phyloP scores from a whole-genome alignment of 2,888 invertebrate genomes.

The Empis livida region DNA sequence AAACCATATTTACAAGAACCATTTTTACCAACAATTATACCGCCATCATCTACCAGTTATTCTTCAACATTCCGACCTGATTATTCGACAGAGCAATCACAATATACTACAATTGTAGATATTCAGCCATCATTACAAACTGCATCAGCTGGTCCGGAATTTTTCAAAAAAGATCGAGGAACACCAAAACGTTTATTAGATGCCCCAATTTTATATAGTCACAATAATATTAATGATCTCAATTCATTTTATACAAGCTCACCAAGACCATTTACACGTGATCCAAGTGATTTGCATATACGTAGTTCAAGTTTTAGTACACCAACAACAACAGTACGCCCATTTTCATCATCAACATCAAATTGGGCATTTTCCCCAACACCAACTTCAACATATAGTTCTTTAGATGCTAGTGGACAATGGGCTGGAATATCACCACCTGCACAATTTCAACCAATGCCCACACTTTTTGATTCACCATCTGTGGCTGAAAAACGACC shows the following conservation, averaged over 20 bases:
- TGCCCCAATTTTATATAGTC: constrained; percentile 41
- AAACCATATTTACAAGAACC: neutral
- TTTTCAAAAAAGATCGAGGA: constrained; percentile 20
- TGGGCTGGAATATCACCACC: constrained; percentile 28
- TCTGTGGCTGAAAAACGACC: constrained; percentile 33
- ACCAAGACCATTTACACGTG: constrained; percentile 41
- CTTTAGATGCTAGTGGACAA: constrained; percentile 31
- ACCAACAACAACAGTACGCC: constrained; percentile 9
- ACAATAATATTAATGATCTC: neutral
- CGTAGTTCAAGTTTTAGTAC: constrained; percentile 12
- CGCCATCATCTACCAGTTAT: neutral
- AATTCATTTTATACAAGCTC: constrained; percentile 36
- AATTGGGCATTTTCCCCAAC: constrained; percentile 21
- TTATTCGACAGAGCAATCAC: neutral
- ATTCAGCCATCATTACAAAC: constrained; percentile 14
- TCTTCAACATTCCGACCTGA: neutral
- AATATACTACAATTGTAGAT: constrained; percentile 3
- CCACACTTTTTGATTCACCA: neutral
- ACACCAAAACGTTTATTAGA: constrained; percentile 39
- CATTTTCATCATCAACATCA: constrained; percentile 12
- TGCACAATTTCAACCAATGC: constrained; percentile 15
- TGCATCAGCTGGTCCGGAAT: constrained; percentile 10
- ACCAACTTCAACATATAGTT: constrained; percentile 30
- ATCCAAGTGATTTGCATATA: constrained; percentile 25
- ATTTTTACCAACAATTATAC: neutral